Base-by-base conservation (phyloP, 2,797 vertebrate genomes). In the Sebastes baramenuke region DNA sequence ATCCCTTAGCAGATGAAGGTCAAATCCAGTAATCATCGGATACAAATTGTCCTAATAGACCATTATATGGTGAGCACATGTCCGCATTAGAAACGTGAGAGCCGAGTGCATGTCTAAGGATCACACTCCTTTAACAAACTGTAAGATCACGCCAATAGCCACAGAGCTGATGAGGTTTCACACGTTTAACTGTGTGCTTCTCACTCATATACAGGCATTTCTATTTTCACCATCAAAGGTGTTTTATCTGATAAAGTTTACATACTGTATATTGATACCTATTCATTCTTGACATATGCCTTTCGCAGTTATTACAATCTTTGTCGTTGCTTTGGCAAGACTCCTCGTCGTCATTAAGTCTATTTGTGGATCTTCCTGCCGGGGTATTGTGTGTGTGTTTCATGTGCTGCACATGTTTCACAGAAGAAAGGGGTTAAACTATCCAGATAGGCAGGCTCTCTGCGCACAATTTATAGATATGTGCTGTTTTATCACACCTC, bases 401-500 rank as follows among this genome's bases (percentile, higher is more conserved):
- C 82, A 93, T 90, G 67, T 61, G 74, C 77, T 79, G 85, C 91
- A 92, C 81, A 87, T 92, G 92, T 92, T 82, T 66, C 42, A 88
- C 84, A 86, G 82, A 88, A 85, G 85, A 89, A 91, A 87, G 83
- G 72, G 65, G 72, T 84, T 87, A 74, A 91, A 76, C 77, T 60
- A 60, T 87, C 85, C 90, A 86, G 80, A 91, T 77, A 91, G 86
- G 79, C 84, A 74, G 72, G 74, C 79, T 84, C 65, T 84, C 83
- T 42, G 74, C 80, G 30, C 81, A 84, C 89, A 92, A 84, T 94
- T 94, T 91, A 94, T 92, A 94, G 93, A 94, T 94, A 94, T 91
- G 92, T 93, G 92, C 88, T 56, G 78, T 93, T 94, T 95, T 92
- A 95, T 92, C 90, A 88, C 92, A 93, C 91, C 92, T 95, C 93